These are phyloP conservation scores for Antennarius striatus DNA, from an alignment of 2,113 vertebrate genomes.

Conservation along the genomic window DNA sequence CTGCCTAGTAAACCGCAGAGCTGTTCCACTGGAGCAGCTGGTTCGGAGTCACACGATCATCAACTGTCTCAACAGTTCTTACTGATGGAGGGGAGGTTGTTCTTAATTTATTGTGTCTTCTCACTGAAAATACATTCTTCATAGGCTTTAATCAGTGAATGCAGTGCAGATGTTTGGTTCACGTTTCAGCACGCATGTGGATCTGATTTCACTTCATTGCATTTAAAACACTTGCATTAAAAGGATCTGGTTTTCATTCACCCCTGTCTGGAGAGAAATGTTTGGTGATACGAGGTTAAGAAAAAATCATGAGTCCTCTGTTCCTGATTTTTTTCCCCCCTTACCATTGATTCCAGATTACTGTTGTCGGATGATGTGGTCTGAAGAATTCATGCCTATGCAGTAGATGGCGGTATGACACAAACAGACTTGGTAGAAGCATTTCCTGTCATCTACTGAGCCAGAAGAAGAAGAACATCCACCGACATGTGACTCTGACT, in stretches of 20 bases:
- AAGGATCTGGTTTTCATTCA: conserved; percentile 3
- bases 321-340: no score
- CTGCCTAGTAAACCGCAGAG: conserved; percentile 26
- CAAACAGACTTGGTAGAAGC: background rate
- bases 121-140: background rate
- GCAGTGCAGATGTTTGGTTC: conserved; percentile 21
- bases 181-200: conserved; percentile 4
- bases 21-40: conserved; percentile 18
- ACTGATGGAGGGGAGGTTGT: background rate
- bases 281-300: background rate
- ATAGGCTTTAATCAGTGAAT: conserved; percentile 15
- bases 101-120: background rate
- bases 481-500: background rate
- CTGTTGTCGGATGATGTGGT: background rate
- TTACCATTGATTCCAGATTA: background rate
- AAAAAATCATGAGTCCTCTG: background rate
- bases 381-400: background rate
- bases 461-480: conserved; percentile 42
- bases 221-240: conserved; percentile 11
- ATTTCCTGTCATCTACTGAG: conserved; percentile 20
- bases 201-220: conserved; percentile 8
- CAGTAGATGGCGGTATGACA: conserved; percentile 60
- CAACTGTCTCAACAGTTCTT: background rate
- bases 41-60: background rate
- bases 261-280: background rate